These are phyloP conservation scores for Lithophane leautieri DNA, from an alignment of 2,888 invertebrate species.

Conservation along the genomic window DNA sequence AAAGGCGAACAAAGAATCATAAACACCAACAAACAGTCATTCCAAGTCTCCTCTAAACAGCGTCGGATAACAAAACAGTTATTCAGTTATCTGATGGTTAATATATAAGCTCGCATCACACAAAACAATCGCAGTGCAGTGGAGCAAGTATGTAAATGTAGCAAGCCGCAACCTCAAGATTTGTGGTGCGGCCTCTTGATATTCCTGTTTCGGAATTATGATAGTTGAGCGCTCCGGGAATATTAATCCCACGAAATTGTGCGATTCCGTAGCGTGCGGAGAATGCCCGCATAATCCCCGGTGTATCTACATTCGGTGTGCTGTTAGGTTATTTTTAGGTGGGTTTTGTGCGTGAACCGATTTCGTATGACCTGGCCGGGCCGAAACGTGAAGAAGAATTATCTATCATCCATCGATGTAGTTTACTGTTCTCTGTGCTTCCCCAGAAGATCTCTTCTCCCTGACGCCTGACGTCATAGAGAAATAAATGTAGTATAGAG, in stretches of 20 bases:
- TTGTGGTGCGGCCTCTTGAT: constrained; percentile 80
- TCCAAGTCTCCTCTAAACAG: constrained; percentile 33
- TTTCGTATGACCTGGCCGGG: not conserved
- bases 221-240: constrained; percentile 77
- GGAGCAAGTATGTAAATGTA: constrained; percentile 65
- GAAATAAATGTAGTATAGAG: too few species aligned
- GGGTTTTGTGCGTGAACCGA: not conserved
- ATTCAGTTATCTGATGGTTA: constrained; percentile 61
- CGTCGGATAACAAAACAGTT: constrained; percentile 55
- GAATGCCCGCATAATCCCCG: constrained; percentile 64
- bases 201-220: constrained; percentile 81
- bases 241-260: constrained; percentile 78
- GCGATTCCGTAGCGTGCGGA: constrained; percentile 60
- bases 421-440: too few species aligned
- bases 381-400: not conserved
- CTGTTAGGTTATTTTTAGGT: constrained; percentile 48
- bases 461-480: too few species aligned
- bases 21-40: constrained; percentile 31
- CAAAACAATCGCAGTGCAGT: constrained; percentile 54
- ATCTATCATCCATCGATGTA: not conserved
- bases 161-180: constrained; percentile 77
- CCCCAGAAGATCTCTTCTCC: too few species aligned
- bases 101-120: constrained; percentile 59
- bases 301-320: constrained; percentile 56
- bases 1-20: constrained; percentile 12